Evolutionary conservation across 2,888 invertebrate species (phyloP), one percentile per base, ranked within the genome.

Genomic region (Folsomia manolachei): DNA sequence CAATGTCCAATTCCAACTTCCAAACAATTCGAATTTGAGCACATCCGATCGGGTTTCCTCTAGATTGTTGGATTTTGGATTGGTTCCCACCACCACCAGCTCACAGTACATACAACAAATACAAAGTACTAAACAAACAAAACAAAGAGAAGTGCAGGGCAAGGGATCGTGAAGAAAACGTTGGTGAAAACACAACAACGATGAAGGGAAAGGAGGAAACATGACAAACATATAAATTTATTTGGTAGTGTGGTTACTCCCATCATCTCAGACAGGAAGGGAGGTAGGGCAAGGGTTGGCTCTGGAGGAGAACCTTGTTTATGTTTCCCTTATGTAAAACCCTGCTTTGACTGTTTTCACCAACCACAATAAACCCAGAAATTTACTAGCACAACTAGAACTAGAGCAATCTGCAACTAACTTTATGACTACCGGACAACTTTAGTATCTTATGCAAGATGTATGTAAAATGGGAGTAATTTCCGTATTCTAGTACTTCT

Each of bases 1-100:
- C 65, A 66, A 66, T 66, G 65, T 66, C 56, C 56, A 56, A 56
- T 39, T 39, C 39, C 39, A 39, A 39, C 7, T 39, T 39, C 39
- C 39, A 39, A 39, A 39, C 39, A 39, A 39, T 39, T 39, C 39
- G 39, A 39, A 39, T 39, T 39, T 39, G 39, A 39, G 39, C 39
- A n/a, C n/a, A 39, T 39, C 39, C 39, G 39, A 39, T 14, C 4
- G 14, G 39, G 39, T 39, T 39, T 39, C 39, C 39, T 39, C 14
- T 39, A 39, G 39, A n/a, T n/a, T n/a, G n/a, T n/a, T n/a, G n/a
- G n/a, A 39, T 39, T 39, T 39, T 4, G 39, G 39, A 39, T 39
- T 39, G 39, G 39, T 39, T 39, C 39, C 14, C 39, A 39, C 39
- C 39, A 39, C 39, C 39, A 14, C 39, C 39, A 14, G 7, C 39